Base-by-base conservation (phyloP, 2,797 vertebrate genomes). In the Pipistrellus kuhlii region DNA sequence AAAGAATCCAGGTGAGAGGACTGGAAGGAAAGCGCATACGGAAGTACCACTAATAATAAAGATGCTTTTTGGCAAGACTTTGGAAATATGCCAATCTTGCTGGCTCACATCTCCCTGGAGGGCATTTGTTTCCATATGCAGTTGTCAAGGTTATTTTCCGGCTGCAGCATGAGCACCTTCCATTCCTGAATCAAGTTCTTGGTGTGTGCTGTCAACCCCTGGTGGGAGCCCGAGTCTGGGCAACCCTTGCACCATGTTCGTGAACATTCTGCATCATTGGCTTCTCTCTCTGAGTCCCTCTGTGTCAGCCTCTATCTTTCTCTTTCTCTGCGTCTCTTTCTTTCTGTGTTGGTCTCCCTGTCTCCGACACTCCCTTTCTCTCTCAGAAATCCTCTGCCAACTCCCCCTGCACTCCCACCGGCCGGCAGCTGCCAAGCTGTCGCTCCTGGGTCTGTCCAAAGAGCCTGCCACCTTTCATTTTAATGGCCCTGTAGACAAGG, bases 401-500 rank as follows among this genome's bases (percentile, higher is more conserved):
- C 57, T 83, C 48, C 57, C 35, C 21, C 3, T 46, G 30, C 81
- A 53, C 88, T 94, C 83, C 27, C 0, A 15, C 53, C 81, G 68
- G 89, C 21, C 6, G 5, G 75, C 95, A 95, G 91, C 90, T 87
- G 73, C 72, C 0, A 2, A 92, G 83, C 83, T 90, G 69, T 83
- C 0, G 1, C 93, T 5, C 0, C 88, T 51, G 3, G 76, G 32
- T 94, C 89, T 86, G 73, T 96, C 94, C 97, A 15, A 4, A 69
- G 68, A 90, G 77, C 48, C 76, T 32, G 27, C 51, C 92, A 91
- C 94, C 92, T 85, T 96, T 96, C 91, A 96, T 94, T 93, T 97
- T 95, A 96, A 97, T 95, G 96, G 96, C 78, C 91, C 91, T 57
- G 86, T 96, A 97, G 94, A 93, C 86, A 0, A 27, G 96, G 97